Conservation (phyloP, 2,797 vertebrate species). For the Ctenochaetus hawaiiensis region DNA sequence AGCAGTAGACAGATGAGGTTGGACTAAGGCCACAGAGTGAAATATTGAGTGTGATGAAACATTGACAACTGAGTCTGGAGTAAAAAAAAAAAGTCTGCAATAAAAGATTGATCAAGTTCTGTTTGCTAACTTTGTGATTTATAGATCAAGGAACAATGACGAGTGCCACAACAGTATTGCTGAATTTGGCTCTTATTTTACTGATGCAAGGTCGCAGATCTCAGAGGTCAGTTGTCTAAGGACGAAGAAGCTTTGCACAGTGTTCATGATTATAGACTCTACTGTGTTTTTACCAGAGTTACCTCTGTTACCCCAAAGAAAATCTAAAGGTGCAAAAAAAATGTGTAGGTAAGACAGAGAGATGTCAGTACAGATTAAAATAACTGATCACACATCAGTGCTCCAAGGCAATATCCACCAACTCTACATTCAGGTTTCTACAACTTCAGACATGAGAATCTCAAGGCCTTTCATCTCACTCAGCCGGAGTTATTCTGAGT, state of each 20-base stretch:
- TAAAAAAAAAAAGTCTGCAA: slow-evolving; percentile 7
- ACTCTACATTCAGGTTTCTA: slow-evolving; percentile 28
- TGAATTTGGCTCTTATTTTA: neutral
- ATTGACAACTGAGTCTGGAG: slow-evolving; percentile 39
- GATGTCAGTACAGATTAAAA: slow-evolving; percentile 9
- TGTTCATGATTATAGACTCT: neutral
- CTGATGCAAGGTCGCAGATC: slow-evolving; percentile 28
- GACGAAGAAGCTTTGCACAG: neutral
- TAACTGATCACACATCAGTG: neutral
- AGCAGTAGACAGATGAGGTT: slow-evolving; percentile 26
- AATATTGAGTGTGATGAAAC: slow-evolving; percentile 53
- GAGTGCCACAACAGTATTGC: neutral
- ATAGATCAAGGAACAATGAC: slow-evolving; percentile 9
- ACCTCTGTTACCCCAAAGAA: neutral
- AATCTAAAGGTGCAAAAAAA: neutral
- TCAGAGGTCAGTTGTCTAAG: neutral
- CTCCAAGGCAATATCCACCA: slow-evolving; percentile 15
- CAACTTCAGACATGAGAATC: slow-evolving; percentile 56
- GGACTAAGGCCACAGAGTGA: slow-evolving; percentile 28
- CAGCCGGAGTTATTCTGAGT: slow-evolving; percentile 63
- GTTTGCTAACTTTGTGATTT: slow-evolving; percentile 18
- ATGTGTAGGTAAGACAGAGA: neutral
- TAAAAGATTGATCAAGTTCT: slow-evolving; percentile 22
- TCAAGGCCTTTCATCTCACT: slow-evolving; percentile 64
- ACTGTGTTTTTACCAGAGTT: neutral